Conservation (phyloP, 2,888 invertebrate genomes). For the Dorcus parallelipipedus region DNA sequence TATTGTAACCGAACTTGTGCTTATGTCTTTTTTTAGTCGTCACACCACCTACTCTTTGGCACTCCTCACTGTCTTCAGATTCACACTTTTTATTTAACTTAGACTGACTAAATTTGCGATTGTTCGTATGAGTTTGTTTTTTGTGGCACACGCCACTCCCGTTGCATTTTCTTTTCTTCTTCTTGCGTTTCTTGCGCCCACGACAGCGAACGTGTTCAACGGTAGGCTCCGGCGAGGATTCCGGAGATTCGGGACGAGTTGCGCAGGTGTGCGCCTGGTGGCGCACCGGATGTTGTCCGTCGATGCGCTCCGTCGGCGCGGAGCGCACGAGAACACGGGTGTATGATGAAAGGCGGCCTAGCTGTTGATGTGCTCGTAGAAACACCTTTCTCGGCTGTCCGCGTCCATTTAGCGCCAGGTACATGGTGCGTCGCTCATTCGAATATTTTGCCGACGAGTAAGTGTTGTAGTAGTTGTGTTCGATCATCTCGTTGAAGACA, state of each 20-base stretch:
- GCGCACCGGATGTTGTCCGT: slow-evolving; percentile 51
- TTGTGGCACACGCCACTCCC: slow-evolving; percentile 29
- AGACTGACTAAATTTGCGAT: slow-evolving; percentile 23
- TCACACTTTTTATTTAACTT: slow-evolving; percentile 30
- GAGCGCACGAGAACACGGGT: slow-evolving; percentile 66
- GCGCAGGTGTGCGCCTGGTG: slow-evolving; percentile 44
- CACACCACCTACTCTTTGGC: slow-evolving; percentile 44
- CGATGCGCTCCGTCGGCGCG: slow-evolving; percentile 53
- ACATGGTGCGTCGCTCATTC: slow-evolving; percentile 66
- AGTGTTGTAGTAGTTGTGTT: slow-evolving; percentile 80
- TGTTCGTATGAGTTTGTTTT: slow-evolving; percentile 41
- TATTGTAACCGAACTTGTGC: slow-evolving; percentile 35
- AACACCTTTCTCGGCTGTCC: slow-evolving; percentile 72
- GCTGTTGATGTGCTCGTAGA: slow-evolving; percentile 60
- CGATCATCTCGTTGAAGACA: slow-evolving; percentile 83
- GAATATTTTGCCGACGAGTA: slow-evolving; percentile 76
- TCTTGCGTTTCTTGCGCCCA: slow-evolving; percentile 53
- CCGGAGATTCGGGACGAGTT: slow-evolving; percentile 20
- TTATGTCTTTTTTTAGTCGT: slow-evolving; percentile 53
- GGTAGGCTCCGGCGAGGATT: slow-evolving; percentile 34
- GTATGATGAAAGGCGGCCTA: slow-evolving; percentile 73
- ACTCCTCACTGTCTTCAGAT: slow-evolving; percentile 38
- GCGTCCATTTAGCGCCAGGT: slow-evolving; percentile 71
- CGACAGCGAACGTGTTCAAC: slow-evolving; percentile 50
- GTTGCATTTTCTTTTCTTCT: slow-evolving; percentile 47